Evolutionary conservation across 1,140 invertebrate genomes (phyloP).

Genomic region (Ridgeia piscesae): DNA sequence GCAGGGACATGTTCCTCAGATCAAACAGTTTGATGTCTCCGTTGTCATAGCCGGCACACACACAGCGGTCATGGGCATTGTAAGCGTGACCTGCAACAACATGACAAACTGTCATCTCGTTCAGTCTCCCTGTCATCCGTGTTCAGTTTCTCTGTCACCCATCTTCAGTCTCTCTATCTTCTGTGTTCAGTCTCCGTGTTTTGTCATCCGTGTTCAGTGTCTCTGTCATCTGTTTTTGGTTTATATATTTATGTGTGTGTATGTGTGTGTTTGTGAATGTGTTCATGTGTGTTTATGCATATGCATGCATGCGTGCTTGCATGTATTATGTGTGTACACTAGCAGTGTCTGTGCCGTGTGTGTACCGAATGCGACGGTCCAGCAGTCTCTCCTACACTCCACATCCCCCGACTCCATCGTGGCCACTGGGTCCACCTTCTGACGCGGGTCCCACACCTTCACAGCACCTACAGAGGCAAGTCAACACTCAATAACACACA

Average conservation of each 20-base stretch:
- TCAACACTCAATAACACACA: too few species aligned
- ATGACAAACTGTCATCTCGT: background rate
- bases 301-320: too few species aligned
- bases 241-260: too few species aligned
- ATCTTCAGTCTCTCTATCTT: background rate
- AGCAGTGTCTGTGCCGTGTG: background rate
- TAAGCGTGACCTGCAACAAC: slow-evolving; percentile 71
- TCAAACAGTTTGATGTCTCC: slow-evolving; percentile 96
- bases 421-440: slow-evolving; percentile 79
- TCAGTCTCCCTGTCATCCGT: background rate
- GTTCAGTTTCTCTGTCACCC: background rate
- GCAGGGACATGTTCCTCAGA: slow-evolving; percentile 77
- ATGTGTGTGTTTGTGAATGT: too few species aligned
- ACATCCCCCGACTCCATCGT: slow-evolving; percentile 73
- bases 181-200: slow-evolving; percentile 3
- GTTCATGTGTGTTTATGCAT: too few species aligned
- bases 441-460: slow-evolving; percentile 93
- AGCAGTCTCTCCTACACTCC: slow-evolving; percentile 57
- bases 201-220: background rate
- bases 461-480: slow-evolving; percentile 68
- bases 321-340: too few species aligned
- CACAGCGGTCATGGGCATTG: slow-evolving; percentile 79
- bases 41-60: slow-evolving; percentile 93
- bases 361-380: slow-evolving; percentile 57
- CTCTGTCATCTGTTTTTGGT: background rate